Evolutionary conservation across 2,797 vertebrate genomes (phyloP).

Genomic region (Meda fulgida): DNA sequence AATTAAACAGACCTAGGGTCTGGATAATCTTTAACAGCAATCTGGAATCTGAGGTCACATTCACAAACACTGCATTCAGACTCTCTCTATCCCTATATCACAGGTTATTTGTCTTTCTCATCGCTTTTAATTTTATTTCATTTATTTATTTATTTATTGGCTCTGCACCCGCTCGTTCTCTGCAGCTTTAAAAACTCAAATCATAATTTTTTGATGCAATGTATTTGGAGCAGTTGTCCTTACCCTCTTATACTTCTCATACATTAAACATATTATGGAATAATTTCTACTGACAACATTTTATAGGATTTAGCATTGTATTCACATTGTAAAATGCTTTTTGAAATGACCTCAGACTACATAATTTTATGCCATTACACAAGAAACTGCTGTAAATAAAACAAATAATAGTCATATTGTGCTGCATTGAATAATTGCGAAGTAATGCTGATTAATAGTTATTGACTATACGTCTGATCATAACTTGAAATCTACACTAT

Average conservation of each 20-base stretch:
- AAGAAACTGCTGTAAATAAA: no score
- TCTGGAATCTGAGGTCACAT: slow-evolving; percentile 47
- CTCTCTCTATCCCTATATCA: background rate
- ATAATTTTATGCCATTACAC: no score
- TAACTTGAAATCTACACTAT: background rate
- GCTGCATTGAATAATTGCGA: no score
- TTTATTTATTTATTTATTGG: background rate
- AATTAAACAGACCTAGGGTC: slow-evolving; percentile 31
- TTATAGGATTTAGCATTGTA: no score
- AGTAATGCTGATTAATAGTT: no score
- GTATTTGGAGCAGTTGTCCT: background rate
- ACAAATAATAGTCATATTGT: no score
- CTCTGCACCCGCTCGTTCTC: background rate
- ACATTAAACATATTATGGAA: no score
- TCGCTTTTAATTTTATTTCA: background rate
- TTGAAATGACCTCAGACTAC: no score
- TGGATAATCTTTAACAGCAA: slow-evolving; percentile 50
- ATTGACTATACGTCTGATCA: background rate
- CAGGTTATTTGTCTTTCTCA: background rate
- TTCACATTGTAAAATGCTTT: no score
- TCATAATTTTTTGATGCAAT: background rate
- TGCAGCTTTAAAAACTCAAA: background rate
- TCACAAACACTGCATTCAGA: slow-evolving; percentile 23
- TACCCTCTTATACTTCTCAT: no score
- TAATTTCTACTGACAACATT: no score